These are phyloP conservation scores for Ammodytes dubius DNA, from an alignment of 2,113 vertebrate species.

Conservation along the genomic window DNA sequence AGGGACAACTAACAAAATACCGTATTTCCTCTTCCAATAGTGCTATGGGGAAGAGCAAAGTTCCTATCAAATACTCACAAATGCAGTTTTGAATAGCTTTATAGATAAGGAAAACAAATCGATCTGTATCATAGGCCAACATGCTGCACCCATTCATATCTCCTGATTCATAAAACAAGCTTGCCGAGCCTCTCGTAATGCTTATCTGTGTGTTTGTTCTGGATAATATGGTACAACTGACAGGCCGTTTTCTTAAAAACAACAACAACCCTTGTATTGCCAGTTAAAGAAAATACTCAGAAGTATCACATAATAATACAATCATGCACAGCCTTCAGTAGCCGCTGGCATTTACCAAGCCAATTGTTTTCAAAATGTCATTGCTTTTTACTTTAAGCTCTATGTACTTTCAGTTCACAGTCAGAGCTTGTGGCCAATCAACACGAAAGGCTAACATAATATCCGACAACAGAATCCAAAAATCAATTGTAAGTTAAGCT, in stretches of 20 bases:
- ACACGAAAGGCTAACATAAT: conserved; percentile 6
- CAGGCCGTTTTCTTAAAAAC: conserved; percentile 4
- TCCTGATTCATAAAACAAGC: conserved; percentile 15
- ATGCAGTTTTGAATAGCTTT: conserved; percentile 25
- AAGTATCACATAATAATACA: conserved; percentile 21
- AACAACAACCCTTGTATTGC: not conserved
- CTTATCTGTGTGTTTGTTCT: conserved; percentile 3
- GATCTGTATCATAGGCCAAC: conserved; percentile 28
- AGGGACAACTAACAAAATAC: not conserved
- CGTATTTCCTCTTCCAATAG: not conserved
- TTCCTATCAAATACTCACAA: conserved; percentile 35
- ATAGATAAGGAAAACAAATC: conserved; percentile 23
- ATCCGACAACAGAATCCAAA: conserved; percentile 11
- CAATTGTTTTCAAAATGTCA: conserved; percentile 51
- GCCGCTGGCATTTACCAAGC: conserved; percentile 28
- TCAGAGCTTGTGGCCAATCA: conserved; percentile 26
- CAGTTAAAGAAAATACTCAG: not conserved
- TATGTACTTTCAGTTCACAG: conserved; percentile 26
- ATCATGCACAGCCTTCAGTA: conserved; percentile 17
- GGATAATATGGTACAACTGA: conserved; percentile 8
- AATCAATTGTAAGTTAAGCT: conserved; percentile 17
- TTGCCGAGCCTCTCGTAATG: not conserved
- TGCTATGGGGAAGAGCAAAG: not conserved
- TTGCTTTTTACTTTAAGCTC: conserved; percentile 13
- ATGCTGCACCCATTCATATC: conserved; percentile 12